Evolutionary conservation across 37 sponge, comb jelly and placozoan species (phyloP).

Genomic region (Tethya wilhelma): DNA sequence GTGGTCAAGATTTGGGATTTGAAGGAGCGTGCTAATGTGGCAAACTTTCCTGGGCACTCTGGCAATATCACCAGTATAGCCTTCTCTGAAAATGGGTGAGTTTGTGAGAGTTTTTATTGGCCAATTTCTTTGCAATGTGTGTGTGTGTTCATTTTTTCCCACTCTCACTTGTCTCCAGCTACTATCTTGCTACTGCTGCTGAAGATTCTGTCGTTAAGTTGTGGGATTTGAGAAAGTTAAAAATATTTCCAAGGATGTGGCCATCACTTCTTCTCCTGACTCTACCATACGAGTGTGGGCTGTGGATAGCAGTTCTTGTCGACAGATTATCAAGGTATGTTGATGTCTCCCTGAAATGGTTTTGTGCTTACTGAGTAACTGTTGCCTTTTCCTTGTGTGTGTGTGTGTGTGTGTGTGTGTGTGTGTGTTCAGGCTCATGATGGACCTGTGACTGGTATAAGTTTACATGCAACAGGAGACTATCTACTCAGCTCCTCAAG

Average conservation of each 20-base stretch:
- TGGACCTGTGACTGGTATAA: constrained; percentile 92
- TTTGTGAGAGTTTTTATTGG: background rate
- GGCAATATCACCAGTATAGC: constrained; percentile 90
- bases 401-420: too few relatives aligned
- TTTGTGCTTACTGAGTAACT: background rate
- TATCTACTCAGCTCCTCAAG: constrained; percentile 88
- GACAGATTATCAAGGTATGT: constrained; percentile 75
- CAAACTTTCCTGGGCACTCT: constrained; percentile 97
- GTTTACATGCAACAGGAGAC: constrained; percentile 97
- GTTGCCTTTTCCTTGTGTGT: too few relatives aligned
- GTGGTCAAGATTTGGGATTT: constrained; percentile 99
- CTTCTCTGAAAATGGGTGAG: constrained; percentile 99
- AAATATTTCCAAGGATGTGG: constrained; percentile 91
- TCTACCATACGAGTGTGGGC: constrained; percentile 87
- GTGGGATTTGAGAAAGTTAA: constrained; percentile 99
- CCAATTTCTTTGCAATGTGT: background rate
- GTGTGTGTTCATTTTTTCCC: background rate
- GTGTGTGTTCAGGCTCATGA: constrained; percentile 79
- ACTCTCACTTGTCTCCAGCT: constrained; percentile 52
- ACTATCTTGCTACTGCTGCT: constrained; percentile 94
- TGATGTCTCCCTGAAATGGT: background rate
- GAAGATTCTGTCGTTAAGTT: constrained; percentile 94
- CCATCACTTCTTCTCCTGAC: constrained; percentile 92
- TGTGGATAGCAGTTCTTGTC: constrained; percentile 44
- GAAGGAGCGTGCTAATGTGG: constrained; percentile 96